phyloP scores from a whole-genome alignment of 1,140 invertebrate genomes.

The Acromyrmex echinatior region DNA sequence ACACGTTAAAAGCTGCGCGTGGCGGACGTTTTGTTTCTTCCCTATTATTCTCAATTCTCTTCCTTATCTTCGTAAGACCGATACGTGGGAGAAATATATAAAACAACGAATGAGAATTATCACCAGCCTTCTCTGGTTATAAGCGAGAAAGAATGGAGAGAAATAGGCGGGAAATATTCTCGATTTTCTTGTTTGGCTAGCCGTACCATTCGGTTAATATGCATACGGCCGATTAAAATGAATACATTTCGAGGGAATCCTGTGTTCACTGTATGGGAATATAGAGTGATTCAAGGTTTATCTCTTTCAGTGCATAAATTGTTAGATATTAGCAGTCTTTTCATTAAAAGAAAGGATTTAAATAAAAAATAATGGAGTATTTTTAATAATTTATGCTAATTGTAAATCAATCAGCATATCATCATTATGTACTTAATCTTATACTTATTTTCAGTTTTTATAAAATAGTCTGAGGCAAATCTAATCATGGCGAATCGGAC shows the following conservation, averaged over 20 bases:
- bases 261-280: background rate
- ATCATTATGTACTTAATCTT: background rate
- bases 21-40: slow-evolving; percentile 37
- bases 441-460: too few relatives aligned
- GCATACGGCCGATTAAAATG: slow-evolving; percentile 53
- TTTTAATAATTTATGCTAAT: slow-evolving; percentile 18
- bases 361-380: background rate
- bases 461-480: too few relatives aligned
- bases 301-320: background rate
- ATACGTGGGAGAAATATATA: slow-evolving; percentile 52
- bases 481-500: too few relatives aligned
- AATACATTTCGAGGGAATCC: slow-evolving; percentile 26
- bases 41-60: slow-evolving; percentile 59
- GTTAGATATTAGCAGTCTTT: background rate
- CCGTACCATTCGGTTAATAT: slow-evolving; percentile 31
- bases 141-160: background rate
- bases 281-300: slow-evolving; percentile 14
- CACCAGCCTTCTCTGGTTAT: background rate
- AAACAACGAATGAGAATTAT: slow-evolving; percentile 69
- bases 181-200: slow-evolving; percentile 21
- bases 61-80: slow-evolving; percentile 60
- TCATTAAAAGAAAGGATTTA: background rate
- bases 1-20: slow-evolving; percentile 62
- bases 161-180: slow-evolving; percentile 42
- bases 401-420: background rate